phyloP scores from a whole-genome alignment of 2,113 vertebrate species.

The Scolopax mira region DNA sequence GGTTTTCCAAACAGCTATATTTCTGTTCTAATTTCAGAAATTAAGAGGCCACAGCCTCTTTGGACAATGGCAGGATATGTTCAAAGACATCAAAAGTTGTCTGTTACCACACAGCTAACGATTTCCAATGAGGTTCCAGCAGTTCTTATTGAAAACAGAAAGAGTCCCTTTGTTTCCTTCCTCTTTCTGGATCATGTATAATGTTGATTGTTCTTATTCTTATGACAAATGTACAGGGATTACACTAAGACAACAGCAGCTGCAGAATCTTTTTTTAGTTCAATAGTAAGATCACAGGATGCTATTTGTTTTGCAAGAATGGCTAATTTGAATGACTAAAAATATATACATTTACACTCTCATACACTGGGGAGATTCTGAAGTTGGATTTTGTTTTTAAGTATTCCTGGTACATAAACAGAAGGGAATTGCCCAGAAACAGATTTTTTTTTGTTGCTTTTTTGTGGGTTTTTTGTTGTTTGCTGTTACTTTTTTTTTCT shows the following conservation, averaged over 20 bases:
- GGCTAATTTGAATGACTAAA: constrained; percentile 32
- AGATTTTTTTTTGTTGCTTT: neutral
- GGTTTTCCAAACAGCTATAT: neutral
- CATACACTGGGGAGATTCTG: constrained; percentile 13
- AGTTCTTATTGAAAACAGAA: constrained; percentile 49
- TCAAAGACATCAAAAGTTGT: constrained; percentile 26
- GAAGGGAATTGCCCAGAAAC: neutral
- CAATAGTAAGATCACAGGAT: constrained; percentile 47
- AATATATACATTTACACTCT: neutral
- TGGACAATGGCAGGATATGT: constrained; percentile 40
- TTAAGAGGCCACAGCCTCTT: neutral
- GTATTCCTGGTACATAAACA: neutral
- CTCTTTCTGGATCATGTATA: constrained; percentile 33
- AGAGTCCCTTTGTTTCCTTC: constrained; percentile 58
- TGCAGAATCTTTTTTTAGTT: constrained; percentile 44
- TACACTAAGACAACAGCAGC: constrained; percentile 50
- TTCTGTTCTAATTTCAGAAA: constrained; percentile 13
- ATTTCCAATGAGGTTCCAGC: constrained; percentile 34
- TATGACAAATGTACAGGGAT: constrained; percentile 26
- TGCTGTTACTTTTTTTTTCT: neutral
- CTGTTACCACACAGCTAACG: constrained; percentile 19
- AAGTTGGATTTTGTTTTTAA: constrained; percentile 21
- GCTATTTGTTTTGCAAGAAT: constrained; percentile 43
- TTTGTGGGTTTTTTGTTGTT: neutral
- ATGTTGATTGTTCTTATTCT: constrained; percentile 49